Conservation (phyloP, 2,888 invertebrate genomes). For the Phyllotreta striolata region DNA sequence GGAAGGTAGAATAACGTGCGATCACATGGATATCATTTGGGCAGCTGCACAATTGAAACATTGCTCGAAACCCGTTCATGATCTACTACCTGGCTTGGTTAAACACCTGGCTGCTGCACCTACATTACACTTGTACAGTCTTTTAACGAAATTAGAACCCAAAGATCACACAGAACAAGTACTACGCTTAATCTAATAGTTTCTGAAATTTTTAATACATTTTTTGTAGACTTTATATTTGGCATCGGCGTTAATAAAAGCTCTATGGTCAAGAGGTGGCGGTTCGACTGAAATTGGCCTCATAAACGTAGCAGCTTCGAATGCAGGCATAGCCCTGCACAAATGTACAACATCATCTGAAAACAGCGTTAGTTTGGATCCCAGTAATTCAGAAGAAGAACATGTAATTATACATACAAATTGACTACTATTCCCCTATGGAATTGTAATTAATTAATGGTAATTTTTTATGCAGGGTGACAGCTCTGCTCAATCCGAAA, state of each 20-base stretch:
- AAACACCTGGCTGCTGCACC: conserved; percentile 89
- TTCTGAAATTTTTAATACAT: conserved; percentile 39
- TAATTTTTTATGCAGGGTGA: conserved; percentile 65
- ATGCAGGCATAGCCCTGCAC: conserved; percentile 62
- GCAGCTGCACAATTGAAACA: conserved; percentile 94
- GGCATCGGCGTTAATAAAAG: conserved; percentile 88
- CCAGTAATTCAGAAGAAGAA: conserved; percentile 82
- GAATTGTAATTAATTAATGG: not conserved
- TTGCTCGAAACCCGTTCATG: conserved; percentile 92
- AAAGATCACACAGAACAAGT: conserved; percentile 93
- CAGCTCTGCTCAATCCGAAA: conserved; percentile 66
- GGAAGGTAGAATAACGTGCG: conserved; percentile 88
- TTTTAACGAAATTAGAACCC: conserved; percentile 87
- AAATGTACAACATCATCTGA: conserved; percentile 75
- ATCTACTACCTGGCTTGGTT: conserved; percentile 87
- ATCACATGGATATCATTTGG: conserved; percentile 93
- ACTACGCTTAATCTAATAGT: conserved; percentile 34
- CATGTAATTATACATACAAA: conserved; percentile 57
- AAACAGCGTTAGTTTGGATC: conserved; percentile 81
- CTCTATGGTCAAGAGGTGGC: conserved; percentile 85
- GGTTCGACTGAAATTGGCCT: conserved; percentile 60
- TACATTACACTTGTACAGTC: conserved; percentile 85
- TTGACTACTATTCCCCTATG: not conserved
- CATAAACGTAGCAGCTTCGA: conserved; percentile 59
- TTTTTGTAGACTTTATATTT: conserved; percentile 78